Conservation (phyloP, 1,140 invertebrate species). For the Potamilus streckersoni region DNA sequence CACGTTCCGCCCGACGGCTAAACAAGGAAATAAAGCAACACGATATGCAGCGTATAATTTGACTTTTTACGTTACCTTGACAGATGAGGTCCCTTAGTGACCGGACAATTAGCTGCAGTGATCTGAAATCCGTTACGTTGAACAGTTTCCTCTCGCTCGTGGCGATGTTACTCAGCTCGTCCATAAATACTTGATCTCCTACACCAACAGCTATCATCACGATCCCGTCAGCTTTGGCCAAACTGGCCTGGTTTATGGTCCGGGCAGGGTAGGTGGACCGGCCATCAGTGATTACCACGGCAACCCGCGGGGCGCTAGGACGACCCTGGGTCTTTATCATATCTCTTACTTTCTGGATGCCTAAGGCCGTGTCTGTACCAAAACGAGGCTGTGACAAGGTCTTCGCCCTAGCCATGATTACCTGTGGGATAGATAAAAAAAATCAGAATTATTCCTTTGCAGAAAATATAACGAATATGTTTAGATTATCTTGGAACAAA, state of each 20-base stretch:
- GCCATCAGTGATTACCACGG: slow-evolving; percentile 52
- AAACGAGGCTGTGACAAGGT: slow-evolving; percentile 21
- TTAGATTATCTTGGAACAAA: too few relatives aligned
- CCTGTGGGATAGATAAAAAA: too few relatives aligned
- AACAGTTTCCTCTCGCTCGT: slow-evolving; percentile 32
- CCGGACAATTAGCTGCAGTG: slow-evolving; percentile 32
- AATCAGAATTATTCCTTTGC: too few relatives aligned
- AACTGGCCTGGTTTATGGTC: slow-evolving; percentile 33
- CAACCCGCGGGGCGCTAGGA: slow-evolving; percentile 20
- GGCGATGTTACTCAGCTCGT: slow-evolving; percentile 42
- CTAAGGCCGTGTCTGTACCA: slow-evolving; percentile 42
- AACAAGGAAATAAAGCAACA: too few relatives aligned
- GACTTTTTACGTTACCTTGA: slow-evolving; percentile 22
- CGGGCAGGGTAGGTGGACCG: slow-evolving; percentile 35
- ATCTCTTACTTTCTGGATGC: slow-evolving; percentile 29
- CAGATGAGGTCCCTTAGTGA: slow-evolving; percentile 41
- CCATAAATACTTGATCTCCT: slow-evolving; percentile 24
- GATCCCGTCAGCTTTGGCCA: slow-evolving; percentile 38
- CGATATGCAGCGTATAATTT: too few relatives aligned
- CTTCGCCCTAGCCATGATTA: slow-evolving; percentile 1
- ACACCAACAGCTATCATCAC: slow-evolving; percentile 44
- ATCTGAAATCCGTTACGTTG: slow-evolving; percentile 39
- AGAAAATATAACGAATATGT: too few relatives aligned
- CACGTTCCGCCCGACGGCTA: too few relatives aligned
- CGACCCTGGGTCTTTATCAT: slow-evolving; percentile 34